Conservation (phyloP, 2,113 vertebrate species). For the Falco punctatus region DNA sequence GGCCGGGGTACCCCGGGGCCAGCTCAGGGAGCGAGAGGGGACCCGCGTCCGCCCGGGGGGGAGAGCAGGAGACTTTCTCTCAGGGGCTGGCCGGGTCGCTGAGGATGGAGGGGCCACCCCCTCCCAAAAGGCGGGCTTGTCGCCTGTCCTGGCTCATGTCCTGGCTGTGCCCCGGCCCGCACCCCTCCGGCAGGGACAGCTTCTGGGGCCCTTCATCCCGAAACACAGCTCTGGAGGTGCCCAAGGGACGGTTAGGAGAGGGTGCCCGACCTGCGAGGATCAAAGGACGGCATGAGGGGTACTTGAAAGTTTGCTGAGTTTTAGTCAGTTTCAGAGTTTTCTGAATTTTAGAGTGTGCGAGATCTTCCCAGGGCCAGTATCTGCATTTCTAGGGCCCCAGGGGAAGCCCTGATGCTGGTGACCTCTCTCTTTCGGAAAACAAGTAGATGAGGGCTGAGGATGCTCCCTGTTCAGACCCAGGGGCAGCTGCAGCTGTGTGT, state of each 20-base stretch:
- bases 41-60: accelerated
- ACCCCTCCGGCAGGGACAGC: accelerated
- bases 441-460: not conserved
- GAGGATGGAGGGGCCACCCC: accelerated
- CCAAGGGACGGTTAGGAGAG: not conserved
- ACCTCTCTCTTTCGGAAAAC: not conserved
- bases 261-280: accelerated
- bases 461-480: not conserved
- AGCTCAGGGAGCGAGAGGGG: not conserved
- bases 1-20: accelerated
- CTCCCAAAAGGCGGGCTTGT: not conserved
- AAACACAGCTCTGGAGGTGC: not conserved
- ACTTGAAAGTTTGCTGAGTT: not conserved
- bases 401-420: not conserved
- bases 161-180: not conserved
- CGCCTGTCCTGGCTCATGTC: accelerated
- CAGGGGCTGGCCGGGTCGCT: not conserved
- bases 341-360: not conserved
- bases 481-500: slow-evolving; percentile 1
- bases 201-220: not conserved
- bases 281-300: not conserved
- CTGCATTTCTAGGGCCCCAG: not conserved
- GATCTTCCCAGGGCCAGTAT: not conserved
- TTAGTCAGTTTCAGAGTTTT: not conserved
- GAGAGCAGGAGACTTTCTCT: not conserved